These are phyloP conservation scores for Bubo blakistoni DNA, from an alignment of 2,113 vertebrate species.

Conservation along the genomic window DNA sequence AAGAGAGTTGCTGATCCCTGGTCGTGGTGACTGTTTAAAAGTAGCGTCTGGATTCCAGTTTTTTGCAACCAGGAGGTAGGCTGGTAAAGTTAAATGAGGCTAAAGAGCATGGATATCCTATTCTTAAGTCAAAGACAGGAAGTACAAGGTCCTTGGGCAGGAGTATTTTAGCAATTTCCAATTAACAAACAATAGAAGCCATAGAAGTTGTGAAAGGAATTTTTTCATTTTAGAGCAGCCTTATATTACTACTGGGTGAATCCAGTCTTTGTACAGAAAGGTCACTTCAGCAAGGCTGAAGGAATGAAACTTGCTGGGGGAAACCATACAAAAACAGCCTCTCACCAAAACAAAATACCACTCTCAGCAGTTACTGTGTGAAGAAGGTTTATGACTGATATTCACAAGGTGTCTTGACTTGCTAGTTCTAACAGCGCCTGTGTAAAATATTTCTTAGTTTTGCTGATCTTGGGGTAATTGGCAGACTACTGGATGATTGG, in stretches of 20 bases:
- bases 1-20: conserved; percentile 89
- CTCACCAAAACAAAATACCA: neutral
- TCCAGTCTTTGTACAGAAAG: neutral
- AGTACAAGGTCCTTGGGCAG: neutral
- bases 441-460: neutral
- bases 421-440: neutral
- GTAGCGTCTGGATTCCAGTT: conserved; percentile 92
- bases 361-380: neutral
- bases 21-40: conserved; percentile 88
- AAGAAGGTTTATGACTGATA: neutral
- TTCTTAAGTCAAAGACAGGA: neutral
- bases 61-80: conserved; percentile 94
- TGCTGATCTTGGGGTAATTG: neutral
- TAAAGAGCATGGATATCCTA: neutral
- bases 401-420: neutral
- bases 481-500: neutral
- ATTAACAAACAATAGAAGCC: neutral
- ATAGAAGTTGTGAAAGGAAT: neutral
- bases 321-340: neutral
- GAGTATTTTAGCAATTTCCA: neutral
- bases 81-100: neutral
- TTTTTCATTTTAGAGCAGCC: neutral
- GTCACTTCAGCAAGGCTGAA: neutral
- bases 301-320: neutral
- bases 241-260: neutral